Evolutionary conservation across 2,888 invertebrate genomes (phyloP).

Genomic region (Ctenicera cuprea): DNA sequence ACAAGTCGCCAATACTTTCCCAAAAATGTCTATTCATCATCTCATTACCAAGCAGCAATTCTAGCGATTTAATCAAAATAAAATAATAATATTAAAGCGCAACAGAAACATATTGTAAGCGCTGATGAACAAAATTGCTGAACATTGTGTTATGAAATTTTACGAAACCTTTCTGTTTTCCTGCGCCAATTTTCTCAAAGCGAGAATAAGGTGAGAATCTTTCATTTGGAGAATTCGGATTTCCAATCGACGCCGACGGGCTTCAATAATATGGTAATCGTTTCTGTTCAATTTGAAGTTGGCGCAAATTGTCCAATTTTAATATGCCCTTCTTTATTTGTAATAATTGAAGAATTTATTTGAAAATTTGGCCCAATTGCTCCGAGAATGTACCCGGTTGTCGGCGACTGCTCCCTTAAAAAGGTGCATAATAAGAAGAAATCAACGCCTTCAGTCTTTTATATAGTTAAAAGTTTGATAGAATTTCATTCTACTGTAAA

Average conservation of each 20-base stretch:
- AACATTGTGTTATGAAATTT: neutral
- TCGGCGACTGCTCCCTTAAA: neutral
- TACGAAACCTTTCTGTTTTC: slow-evolving; percentile 2
- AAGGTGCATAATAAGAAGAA: slow-evolving; percentile 48
- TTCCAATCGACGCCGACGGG: slow-evolving; percentile 38
- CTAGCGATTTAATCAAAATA: too few species aligned
- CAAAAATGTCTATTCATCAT: too few species aligned
- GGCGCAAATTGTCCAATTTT: slow-evolving; percentile 62
- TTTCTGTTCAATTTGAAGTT: slow-evolving; percentile 60
- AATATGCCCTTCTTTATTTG: slow-evolving; percentile 57
- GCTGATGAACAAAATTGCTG: neutral
- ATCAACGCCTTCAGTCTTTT: slow-evolving; percentile 45
- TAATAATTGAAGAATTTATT: slow-evolving; percentile 43
- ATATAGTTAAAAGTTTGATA: slow-evolving; percentile 58
- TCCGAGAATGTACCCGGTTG: neutral
- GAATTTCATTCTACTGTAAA: slow-evolving; percentile 55
- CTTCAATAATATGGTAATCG: slow-evolving; percentile 66
- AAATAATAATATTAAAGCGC: too few species aligned
- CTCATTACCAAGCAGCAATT: too few species aligned
- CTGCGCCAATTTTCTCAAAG: slow-evolving; percentile 51
- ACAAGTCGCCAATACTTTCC: too few species aligned
- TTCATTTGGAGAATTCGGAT: slow-evolving; percentile 42
- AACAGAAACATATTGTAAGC: too few species aligned
- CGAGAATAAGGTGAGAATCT: slow-evolving; percentile 43
- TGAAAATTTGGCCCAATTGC: slow-evolving; percentile 28